Percentiles rank a stretch among this genome's conserved stretches.
Evolutionary conservation across 2,113 vertebrate species (phyloP).

Genomic region (Syngnathoides biaculeatus): DNA sequence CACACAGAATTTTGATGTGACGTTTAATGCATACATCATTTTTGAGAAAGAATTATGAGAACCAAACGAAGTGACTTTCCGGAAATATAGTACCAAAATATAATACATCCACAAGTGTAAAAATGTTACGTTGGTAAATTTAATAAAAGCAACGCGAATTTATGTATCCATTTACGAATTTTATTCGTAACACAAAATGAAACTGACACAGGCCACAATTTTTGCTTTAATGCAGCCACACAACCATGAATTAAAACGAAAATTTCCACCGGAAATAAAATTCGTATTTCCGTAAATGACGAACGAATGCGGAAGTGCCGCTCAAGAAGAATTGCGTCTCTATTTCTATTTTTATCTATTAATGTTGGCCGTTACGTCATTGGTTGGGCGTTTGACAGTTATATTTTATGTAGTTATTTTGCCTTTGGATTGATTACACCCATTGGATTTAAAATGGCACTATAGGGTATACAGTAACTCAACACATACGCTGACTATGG

Average conservation of each 20-base stretch:
- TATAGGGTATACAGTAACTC: not conserved
- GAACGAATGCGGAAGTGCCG: conserved; percentile 48
- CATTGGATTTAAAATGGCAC: not conserved
- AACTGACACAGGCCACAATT: not conserved
- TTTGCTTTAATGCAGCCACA: not conserved
- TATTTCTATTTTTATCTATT: no score
- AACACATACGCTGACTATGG: not conserved
- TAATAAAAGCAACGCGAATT: not conserved
- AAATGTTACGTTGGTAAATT: no score
- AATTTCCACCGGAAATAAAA: not conserved
- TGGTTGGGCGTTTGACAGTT: not conserved
- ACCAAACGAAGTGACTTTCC: not conserved
- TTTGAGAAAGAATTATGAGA: not conserved
- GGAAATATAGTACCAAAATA: not conserved
- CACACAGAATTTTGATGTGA: not conserved
- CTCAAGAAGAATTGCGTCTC: not conserved
- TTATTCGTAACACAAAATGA: no score
- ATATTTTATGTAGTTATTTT: not conserved
- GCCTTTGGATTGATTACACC: not conserved
- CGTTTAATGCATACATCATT: not conserved
- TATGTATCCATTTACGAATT: not conserved
- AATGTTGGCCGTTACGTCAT: no score
- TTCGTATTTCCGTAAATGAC: conserved; percentile 6
- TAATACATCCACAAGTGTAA: no score
- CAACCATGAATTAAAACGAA: not conserved